Evolutionary conservation across 2,797 vertebrate species (phyloP), one percentile per base, ranked within the genome.

Genomic region (Tangara arthus): DNA sequence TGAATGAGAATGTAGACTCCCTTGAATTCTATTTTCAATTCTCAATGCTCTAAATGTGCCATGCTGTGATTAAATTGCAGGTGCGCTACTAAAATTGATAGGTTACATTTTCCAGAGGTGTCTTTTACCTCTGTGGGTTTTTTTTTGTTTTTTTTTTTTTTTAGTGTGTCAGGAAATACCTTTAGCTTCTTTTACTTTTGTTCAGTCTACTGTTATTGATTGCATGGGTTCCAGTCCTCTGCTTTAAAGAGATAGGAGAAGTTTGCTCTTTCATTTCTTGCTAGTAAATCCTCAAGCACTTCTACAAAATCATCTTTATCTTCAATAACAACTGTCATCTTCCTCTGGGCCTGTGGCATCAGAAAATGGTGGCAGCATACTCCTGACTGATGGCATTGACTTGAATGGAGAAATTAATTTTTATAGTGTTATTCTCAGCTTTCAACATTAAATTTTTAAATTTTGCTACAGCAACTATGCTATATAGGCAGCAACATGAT

Each of bases 191-290:
- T 82, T 61, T 77, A 49, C 65, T 81, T 87, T 78, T 93, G 34
- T 87, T 91, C 44, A 69, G 63, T 84, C 86, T 77, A 24, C 81
- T 89, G 55, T 85, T 96, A 89, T 72, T 91, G 90, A 82, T 92
- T 86, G 28, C 28, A 15, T 44, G 73, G 71, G 49, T 90, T 91
- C 85, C 79, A 93, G 23, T 80, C 78, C 55, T 78, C 63, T 93
- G 46, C 56, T 93, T 92, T 89, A 77, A 83, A 93, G 80, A 93
- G 26, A 41, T 22, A 73, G 76, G 77, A 64, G 57, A 91, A 78
- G 89, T 93, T 88, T 81, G 35, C 64, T 64, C 55, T 93, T 95
- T 92, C 37, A 50, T 94, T 94, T 93, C 42, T 77, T 86, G 55
- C 50, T 86, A 59, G 60, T 82, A 94, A 93, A 87, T 95, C 76